Base-by-base conservation (phyloP, 2,888 invertebrate species). In the Villa cingulata region DNA sequence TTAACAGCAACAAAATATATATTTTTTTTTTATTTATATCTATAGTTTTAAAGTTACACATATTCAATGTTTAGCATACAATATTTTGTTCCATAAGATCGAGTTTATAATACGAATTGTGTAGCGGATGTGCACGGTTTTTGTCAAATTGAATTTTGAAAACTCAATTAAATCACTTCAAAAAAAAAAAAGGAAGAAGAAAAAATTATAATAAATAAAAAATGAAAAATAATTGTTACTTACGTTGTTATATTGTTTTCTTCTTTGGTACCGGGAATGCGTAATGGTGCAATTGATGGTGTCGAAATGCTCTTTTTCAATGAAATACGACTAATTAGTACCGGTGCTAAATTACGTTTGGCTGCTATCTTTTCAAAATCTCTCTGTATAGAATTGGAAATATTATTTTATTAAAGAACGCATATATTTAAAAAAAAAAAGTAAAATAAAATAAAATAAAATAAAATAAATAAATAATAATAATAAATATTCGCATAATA, bases 241-340 rank as follows among this genome's bases (percentile, higher is more conserved):
- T 70, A 78, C 78, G 74, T 70, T 53, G 74, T 72, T 46, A 76
- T 57, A 48, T 54, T 59, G 48, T 53, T 58, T 49, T 70, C 70
- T 61, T 76, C 69, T 59, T 78, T 77, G 54, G 76, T 76, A 46
- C 71, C 73, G 56, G 77, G 70, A 56, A 78, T 77, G 52, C 76
- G 70, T 29, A 77, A 75, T 32, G 85, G 84, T 43, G 88, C 83
- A 52, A 90, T 90, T 55, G 88, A 88, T 43, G 89, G 89, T 45
- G 90, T 90, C 17, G 90, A 90, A 49, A 90, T 83, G 44, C 88
- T 88, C 72, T 90, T 90, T 70, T 90, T 90, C 45, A 90, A 73
- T 48, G 88, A 86, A 58, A 88, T 73, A 19, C 87, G 75, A 53
- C 57, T 58, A n/a, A 68, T 65, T 45, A 79, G 76, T 54, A 66